Evolutionary conservation across 2,797 vertebrate species (phyloP).

Genomic region (Acipenser oxyrinchus): DNA sequence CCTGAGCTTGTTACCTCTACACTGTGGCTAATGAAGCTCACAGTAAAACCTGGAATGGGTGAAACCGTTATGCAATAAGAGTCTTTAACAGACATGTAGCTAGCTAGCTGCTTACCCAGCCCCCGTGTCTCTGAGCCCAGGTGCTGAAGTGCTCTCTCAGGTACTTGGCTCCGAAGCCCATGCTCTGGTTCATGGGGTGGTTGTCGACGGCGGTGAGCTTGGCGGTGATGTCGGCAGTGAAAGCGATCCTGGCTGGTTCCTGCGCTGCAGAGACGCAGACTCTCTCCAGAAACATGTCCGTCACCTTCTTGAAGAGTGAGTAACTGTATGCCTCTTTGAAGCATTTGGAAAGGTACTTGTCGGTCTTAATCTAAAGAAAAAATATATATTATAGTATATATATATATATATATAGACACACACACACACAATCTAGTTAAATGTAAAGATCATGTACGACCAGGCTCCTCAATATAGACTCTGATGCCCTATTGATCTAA

Average conservation of each 20-base stretch:
- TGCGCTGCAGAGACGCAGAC: conserved; percentile 20
- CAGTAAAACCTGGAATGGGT: too few relatives aligned
- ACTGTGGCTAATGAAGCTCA: too few relatives aligned
- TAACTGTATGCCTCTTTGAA: conserved; percentile 48
- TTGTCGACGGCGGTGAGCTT: conserved; percentile 55
- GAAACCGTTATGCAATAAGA: too few relatives aligned
- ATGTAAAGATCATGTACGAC: too few relatives aligned
- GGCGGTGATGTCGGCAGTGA: conserved; percentile 61
- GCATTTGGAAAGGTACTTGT: conserved; percentile 21
- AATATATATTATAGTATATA: too few relatives aligned
- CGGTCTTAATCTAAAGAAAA: conserved; percentile 44
- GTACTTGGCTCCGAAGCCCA: conserved; percentile 67
- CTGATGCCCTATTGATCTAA: too few relatives aligned
- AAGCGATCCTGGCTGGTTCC: conserved; percentile 52
- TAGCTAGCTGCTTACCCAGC: conserved; percentile 57
- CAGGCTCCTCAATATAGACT: too few relatives aligned
- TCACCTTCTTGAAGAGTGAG: conserved; percentile 45
- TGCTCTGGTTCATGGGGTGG: conserved; percentile 57
- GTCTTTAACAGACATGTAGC: too few relatives aligned
- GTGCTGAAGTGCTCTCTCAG: conserved; percentile 57
- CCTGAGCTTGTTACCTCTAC: too few relatives aligned
- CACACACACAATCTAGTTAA: too few relatives aligned
- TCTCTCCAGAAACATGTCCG: conserved; percentile 38
- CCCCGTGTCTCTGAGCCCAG: conserved; percentile 61
- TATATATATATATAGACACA: too few relatives aligned